Evolutionary conservation across 2,797 vertebrate genomes (phyloP).

Genomic region (Macrochelys suwanniensis): DNA sequence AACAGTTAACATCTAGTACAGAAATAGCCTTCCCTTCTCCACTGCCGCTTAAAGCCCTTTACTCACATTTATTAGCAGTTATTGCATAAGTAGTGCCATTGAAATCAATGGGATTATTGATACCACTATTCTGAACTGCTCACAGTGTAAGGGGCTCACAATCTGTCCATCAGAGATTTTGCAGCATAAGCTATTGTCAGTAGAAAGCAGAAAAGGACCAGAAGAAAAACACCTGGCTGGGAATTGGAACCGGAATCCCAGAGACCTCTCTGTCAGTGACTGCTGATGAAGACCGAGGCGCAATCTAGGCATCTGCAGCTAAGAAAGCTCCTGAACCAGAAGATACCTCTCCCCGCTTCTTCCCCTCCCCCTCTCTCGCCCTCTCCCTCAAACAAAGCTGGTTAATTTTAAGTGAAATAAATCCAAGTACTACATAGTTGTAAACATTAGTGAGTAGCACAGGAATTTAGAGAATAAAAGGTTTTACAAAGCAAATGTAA

Average conservation of each 20-base stretch:
- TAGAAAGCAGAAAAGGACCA: conserved; percentile 21
- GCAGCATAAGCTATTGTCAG: neutral
- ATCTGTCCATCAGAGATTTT: neutral
- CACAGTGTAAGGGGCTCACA: neutral
- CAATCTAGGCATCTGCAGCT: neutral
- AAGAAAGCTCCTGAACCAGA: neutral
- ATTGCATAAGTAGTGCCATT: neutral
- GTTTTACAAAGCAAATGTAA: neutral
- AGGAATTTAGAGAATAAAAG: neutral
- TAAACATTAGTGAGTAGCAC: neutral
- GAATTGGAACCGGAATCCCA: neutral
- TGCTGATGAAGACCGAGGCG: neutral
- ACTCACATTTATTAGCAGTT: neutral
- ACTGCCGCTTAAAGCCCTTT: conserved; percentile 12
- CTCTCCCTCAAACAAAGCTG: neutral
- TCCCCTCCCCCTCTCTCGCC: neutral
- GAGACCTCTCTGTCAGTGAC: neutral
- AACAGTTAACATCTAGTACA: neutral
- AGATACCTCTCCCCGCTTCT: neutral
- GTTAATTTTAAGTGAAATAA: neutral
- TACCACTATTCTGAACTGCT: neutral
- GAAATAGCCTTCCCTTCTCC: neutral
- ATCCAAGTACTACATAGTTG: neutral
- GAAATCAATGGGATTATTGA: neutral
- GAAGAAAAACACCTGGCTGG: neutral